Evolutionary conservation across 2,113 vertebrate genomes (phyloP).

Genomic region (Theristicus caerulescens): DNA sequence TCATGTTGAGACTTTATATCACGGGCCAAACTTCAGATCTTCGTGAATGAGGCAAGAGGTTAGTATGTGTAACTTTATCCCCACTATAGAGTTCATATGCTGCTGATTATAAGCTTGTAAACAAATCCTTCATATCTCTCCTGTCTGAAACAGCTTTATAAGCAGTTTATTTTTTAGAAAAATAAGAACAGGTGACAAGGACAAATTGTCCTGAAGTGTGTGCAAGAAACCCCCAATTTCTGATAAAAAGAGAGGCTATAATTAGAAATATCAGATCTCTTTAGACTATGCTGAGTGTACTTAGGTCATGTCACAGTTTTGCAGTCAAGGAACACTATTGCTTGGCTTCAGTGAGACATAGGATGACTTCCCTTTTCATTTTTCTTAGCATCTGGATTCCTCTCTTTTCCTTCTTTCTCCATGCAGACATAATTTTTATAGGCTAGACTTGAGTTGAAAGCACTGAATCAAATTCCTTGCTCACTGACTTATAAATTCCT

Average conservation of each 20-base stretch:
- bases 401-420: neutral
- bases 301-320: neutral
- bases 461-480: neutral
- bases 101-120: constrained; percentile 60
- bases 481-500: neutral
- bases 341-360: neutral
- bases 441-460: neutral
- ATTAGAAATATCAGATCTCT: neutral
- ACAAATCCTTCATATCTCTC: constrained; percentile 33
- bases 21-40: constrained; percentile 47
- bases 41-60: constrained; percentile 45
- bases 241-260: neutral
- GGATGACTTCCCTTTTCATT: neutral
- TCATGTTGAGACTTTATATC: constrained; percentile 46
- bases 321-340: neutral
- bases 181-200: constrained; percentile 12
- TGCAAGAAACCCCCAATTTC: neutral
- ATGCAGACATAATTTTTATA: neutral
- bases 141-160: constrained; percentile 3
- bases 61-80: constrained; percentile 44
- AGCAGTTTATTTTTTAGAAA: neutral
- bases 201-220: constrained; percentile 31
- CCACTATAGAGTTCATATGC: constrained; percentile 31
- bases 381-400: neutral
- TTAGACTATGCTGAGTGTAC: neutral